These are phyloP conservation scores for Nannoperca australis DNA, from an alignment of 2,797 vertebrate species.

Conservation along the genomic window DNA sequence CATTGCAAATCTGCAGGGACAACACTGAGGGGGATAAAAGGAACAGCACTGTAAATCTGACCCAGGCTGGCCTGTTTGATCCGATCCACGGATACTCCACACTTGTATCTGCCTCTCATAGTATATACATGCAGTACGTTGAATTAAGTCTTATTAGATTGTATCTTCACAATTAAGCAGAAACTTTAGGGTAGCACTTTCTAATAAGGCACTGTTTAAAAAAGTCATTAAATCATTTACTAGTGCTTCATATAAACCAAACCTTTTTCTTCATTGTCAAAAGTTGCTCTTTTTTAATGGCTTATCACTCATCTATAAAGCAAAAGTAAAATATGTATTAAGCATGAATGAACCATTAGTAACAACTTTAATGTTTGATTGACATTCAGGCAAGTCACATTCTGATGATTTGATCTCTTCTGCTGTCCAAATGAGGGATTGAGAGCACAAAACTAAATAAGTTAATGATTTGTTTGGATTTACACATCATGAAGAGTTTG, in stretches of 20 bases:
- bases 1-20: constrained; percentile 37
- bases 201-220: background rate
- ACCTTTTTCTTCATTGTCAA: background rate
- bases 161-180: background rate
- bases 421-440: too few relatives aligned
- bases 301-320: too few relatives aligned
- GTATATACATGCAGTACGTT: background rate
- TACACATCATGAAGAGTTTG: too few relatives aligned
- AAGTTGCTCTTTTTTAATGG: too few relatives aligned
- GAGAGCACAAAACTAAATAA: too few relatives aligned
- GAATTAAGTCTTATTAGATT: background rate
- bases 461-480: too few relatives aligned
- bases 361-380: too few relatives aligned
- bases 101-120: background rate
- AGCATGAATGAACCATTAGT: too few relatives aligned
- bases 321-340: too few relatives aligned
- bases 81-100: background rate
- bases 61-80: constrained; percentile 1
- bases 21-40: constrained; percentile 43
- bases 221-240: background rate
- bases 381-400: too few relatives aligned
- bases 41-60: constrained; percentile 39
- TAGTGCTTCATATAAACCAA: background rate
- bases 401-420: too few relatives aligned
- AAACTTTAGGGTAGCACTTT: too few relatives aligned